Conservation (phyloP, 2,797 vertebrate genomes). For the Trichosurus vulpecula region DNA sequence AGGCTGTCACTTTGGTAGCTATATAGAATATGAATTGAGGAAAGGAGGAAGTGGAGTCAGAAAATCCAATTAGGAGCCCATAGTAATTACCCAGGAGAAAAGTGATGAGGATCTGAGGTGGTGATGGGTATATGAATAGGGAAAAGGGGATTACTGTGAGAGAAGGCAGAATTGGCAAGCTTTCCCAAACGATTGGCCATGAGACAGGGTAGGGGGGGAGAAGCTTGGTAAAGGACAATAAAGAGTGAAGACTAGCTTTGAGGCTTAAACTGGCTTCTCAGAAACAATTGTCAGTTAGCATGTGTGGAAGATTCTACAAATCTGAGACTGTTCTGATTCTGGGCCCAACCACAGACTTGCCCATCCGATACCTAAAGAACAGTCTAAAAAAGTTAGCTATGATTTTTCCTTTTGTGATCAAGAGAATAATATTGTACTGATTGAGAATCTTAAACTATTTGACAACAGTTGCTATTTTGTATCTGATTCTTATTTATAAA, state of each 20-base stretch:
- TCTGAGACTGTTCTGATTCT: not conserved
- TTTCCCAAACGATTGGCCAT: not conserved
- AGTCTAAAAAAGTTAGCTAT: no score
- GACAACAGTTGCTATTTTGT: no score
- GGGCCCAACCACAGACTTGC: not conserved
- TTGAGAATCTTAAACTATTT: no score
- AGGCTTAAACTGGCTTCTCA: not conserved
- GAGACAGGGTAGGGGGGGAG: not conserved
- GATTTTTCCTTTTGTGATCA: no score
- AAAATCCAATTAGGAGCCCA: not conserved
- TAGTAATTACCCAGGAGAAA: not conserved
- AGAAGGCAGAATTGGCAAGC: not conserved
- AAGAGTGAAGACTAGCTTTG: not conserved
- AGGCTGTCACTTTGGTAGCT: not conserved
- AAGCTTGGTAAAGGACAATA: not conserved
- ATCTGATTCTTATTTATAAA: no score
- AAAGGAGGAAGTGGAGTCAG: not conserved
- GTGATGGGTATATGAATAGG: not conserved
- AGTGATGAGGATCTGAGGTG: not conserved
- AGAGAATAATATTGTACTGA: no score
- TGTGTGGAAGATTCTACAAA: not conserved
- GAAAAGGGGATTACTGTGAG: not conserved
- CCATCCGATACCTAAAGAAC: not conserved
- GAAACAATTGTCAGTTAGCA: not conserved
- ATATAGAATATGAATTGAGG: not conserved